These are phyloP conservation scores for Pheosia gnoma DNA, from an alignment of 2,888 invertebrate genomes.

Conservation along the genomic window DNA sequence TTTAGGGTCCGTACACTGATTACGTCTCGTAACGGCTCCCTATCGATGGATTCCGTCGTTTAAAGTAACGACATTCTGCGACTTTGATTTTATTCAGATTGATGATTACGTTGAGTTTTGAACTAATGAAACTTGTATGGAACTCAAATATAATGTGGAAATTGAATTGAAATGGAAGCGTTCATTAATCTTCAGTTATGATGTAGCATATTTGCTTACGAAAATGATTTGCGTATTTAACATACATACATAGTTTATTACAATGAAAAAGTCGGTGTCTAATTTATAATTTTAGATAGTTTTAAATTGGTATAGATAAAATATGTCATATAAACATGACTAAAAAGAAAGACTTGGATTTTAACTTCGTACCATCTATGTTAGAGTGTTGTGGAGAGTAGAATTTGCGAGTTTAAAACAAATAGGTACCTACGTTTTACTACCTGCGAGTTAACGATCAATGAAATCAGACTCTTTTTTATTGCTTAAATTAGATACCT, in stretches of 20 bases:
- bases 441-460: conserved; percentile 36
- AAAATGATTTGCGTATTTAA: not conserved
- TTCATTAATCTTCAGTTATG: conserved; percentile 9
- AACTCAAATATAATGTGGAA: conserved; percentile 17
- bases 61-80: conserved; percentile 30
- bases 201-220: conserved; percentile 2
- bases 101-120: conserved; percentile 24
- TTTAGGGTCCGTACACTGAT: conserved; percentile 58
- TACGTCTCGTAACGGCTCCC: conserved; percentile 48
- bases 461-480: too few relatives aligned
- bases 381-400: conserved; percentile 39
- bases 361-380: conserved; percentile 29
- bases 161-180: conserved; percentile 13
- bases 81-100: conserved; percentile 19
- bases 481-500: too few relatives aligned
- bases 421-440: conserved; percentile 21
- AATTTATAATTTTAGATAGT: not conserved
- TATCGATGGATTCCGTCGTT: conserved; percentile 33
- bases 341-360: not conserved
- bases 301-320: not conserved
- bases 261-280: not conserved
- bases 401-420: conserved; percentile 35
- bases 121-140: conserved; percentile 32
- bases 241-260: not conserved
- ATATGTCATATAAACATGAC: not conserved